Evolutionary conservation across 1,140 invertebrate genomes (phyloP), one percentile per base, ranked within the genome.

Genomic region (Aphaenogaster floridana): DNA sequence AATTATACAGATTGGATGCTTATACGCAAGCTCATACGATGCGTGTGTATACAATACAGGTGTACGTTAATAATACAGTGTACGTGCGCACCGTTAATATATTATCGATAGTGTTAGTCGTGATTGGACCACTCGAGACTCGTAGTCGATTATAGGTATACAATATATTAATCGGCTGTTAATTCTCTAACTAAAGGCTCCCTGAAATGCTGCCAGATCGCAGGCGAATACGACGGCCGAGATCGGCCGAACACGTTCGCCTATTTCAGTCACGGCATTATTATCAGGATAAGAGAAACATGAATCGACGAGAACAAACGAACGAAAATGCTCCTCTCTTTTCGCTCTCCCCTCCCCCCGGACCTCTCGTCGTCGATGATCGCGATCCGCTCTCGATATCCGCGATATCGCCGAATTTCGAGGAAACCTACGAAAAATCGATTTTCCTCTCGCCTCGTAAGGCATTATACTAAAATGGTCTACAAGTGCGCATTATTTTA

Each of bases 41-140:
- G 71, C 48, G 69, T 17, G 21, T 28, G 28, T 6, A 34, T 48
- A 63, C n/a, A 61, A 59, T 61, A 34, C 39, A 68, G 48, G 54
- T 39, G 3, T 28, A 42, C 78, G 15, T 69, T 78, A 78, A 78
- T 78, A 64, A 78, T 78, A 64, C 39, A 63, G 42, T 61, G 21
- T 63, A n/a, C 8, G 13, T 61, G 39, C n/a, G 64, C 42, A 28
- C 21, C 13, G 42, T 69, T 69, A 69, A 48, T 78, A 66, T 71
- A 34, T 57, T n/a, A 66, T 66, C 42, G n/a, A 66, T 57, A 34
- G 21, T 72, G 36, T 72, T 81, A 81, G 21, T 72, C 39, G 17
- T 52, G 66, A 81, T 81, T 81, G 79, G 79, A 81, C 79, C 79
- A 34, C 17, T 72, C 59, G 76, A 78, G 57, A 63, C 57, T 48